Base-by-base conservation (phyloP, 37 sponge, comb jelly and placozoan genomes). In the Spongilla lacustris region DNA sequence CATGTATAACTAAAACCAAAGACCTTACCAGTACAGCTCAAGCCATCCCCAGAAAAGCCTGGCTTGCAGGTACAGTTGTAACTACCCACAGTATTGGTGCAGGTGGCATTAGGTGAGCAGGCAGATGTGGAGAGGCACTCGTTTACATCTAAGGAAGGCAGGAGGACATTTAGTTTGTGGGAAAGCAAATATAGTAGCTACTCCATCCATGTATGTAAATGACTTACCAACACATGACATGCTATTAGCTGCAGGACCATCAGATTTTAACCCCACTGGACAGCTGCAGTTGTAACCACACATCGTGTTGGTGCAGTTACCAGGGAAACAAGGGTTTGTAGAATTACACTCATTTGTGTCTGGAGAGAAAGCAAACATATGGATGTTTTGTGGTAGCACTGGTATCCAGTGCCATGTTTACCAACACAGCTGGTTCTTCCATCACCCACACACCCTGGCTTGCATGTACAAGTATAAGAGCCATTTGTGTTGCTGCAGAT, bases 331-430 rank as follows among this genome's bases (percentile, higher is more conserved):
- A 46, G 66, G 68, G 32, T 79, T 37, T 33, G 69, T 0, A 19
- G 28, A 28, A 71, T 5, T 30, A 79, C 81, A 86, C 74, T 80
- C 87, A 86, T 80, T 66, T 32, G 71, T 33, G 66, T 86, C 87
- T 79, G 25, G 19, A 72, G 10, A 50, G 50, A 9, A 80, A 58
- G 19, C 58, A 58, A 22, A 41, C 12, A 50, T 50, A 50, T 8
- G 27, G 11, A 35, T 30, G n/a, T 76, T 9, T 13, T 9, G 8
- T 41, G 50, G 49, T 29, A 11, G 58, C 46, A 49, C 1, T 8
- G 46, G 22, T 24, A 35, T 9, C 31, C 28, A 77, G 31, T n/a
- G n/a, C n/a, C 50, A 19, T 2, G 14, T 11, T 31, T 68, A 80
- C 69, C 69, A 37, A 67, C 11, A 27, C 69, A 80, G 11, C 0